Percentiles rank a stretch among this genome's conserved stretches.
These are phyloP conservation scores for Isurus oxyrinchus DNA, from an alignment of 2,113 vertebrate species.

Conservation along the genomic window DNA sequence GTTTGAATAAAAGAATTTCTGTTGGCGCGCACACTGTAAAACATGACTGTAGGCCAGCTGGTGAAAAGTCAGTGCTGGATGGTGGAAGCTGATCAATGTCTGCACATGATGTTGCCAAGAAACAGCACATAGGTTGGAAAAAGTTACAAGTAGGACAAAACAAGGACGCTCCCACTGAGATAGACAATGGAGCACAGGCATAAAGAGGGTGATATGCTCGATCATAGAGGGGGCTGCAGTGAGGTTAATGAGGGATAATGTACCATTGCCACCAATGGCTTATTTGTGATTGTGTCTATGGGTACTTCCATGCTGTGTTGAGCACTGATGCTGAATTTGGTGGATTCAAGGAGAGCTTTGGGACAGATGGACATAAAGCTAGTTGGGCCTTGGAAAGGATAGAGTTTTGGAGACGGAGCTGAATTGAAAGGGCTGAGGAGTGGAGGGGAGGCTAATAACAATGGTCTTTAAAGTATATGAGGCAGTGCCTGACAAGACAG, in stretches of 20 bases:
- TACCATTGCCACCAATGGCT: not conserved
- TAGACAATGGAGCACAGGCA: not conserved
- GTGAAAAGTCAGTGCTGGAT: not conserved
- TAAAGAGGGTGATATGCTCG: not conserved
- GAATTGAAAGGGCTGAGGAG: not conserved
- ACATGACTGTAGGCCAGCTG: not conserved
- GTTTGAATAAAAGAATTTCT: not conserved
- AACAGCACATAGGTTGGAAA: not conserved
- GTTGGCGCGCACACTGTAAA: not conserved
- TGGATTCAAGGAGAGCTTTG: not conserved
- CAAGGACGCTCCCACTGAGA: not conserved
- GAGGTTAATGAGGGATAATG: not conserved
- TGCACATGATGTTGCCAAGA: not conserved
- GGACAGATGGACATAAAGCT: not conserved
- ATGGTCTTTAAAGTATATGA: not conserved
- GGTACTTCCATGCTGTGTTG: not conserved
- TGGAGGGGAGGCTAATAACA: not conserved
- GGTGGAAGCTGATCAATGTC: not conserved
- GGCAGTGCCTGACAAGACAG: not conserved
- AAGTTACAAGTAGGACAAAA: not conserved
- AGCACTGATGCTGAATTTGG: not conserved
- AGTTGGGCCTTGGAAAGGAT: not conserved
- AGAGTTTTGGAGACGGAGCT: not conserved
- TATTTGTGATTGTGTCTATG: not conserved
- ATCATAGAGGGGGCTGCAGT: not conserved